Base-by-base conservation (phyloP, 2,888 invertebrate species). In the Therioaphis trifolii region DNA sequence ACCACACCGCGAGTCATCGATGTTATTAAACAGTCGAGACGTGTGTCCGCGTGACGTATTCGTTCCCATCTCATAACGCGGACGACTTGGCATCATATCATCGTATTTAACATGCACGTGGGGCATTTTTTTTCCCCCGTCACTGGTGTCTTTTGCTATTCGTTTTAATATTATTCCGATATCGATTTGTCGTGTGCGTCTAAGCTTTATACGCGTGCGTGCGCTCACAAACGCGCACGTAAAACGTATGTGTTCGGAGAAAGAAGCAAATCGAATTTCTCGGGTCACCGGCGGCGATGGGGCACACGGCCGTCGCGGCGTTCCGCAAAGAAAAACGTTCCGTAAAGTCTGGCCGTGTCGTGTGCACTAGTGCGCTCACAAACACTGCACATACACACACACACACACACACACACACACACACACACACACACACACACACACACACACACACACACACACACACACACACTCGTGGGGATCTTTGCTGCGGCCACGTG, bases 291-390 rank as follows among this genome's bases (percentile, higher is more conserved):
- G 15, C 43, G 43, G 18, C n/a, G 14, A 15, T 15, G 11, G 66
- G 66, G 3, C 27, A 63, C 9, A 18, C 21, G 55, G 11, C n/a
- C n/a, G n/a, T n/a, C n/a, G n/a, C n/a, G n/a, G n/a, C 21, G 55
- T 58, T 11, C n/a, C 11, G n/a, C 14, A n/a, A 55, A 55, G 21
- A 72, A 74, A 55, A 55, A 52, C 21, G 72, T 52, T 14, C 43
- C 27, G 58, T 0, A 27, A 58, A 61, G 76, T 46, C 76, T 76
- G 76, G 58, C 27, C 61, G n/a, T 76, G 76, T 76, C 76, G 61
- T 76, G 7, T 46, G 15, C 18, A 35, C 55, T n/a, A n/a, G n/a
- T n/a, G 18, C 29, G 21, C n/a, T 3, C 14, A 49, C 49, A n/a
- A n/a, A n/a, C n/a, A n/a, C n/a, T n/a, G n/a, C n/a, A n/a, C n/a